These are phyloP conservation scores for Mythimna albipuncta DNA, from an alignment of 2,888 invertebrate genomes.

Conservation along the genomic window DNA sequence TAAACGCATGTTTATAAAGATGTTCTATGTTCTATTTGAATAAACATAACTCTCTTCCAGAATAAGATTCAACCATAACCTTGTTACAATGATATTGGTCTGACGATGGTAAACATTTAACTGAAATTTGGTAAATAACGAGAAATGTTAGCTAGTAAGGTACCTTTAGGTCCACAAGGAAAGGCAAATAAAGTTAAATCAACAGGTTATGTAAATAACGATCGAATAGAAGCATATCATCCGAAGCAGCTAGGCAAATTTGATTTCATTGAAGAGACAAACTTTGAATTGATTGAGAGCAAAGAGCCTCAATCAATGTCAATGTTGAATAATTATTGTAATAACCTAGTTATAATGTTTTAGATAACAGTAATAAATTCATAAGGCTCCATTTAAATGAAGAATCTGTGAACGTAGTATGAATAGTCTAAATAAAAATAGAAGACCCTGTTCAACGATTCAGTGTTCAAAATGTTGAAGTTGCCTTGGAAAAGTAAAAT, in stretches of 20 bases:
- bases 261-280: conserved; percentile 5
- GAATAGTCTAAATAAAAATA: neutral
- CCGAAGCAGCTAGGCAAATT: neutral
- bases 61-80: neutral
- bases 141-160: neutral
- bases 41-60: neutral
- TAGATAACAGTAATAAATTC: neutral
- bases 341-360: neutral
- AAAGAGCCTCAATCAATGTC: neutral
- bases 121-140: conserved; percentile 18
- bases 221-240: neutral
- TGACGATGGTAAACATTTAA: conserved; percentile 2
- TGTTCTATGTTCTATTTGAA: neutral
- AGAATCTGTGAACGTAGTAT: neutral
- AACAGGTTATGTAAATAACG: conserved; percentile 16
- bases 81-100: conserved; percentile 1
- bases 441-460: neutral
- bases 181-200: conserved; percentile 30
- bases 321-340: conserved; percentile 1
- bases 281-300: neutral
- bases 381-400: neutral
- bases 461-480: neutral
- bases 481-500: conserved; percentile 5
- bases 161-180: conserved; percentile 23
- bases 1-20: too few relatives aligned